Conservation (phyloP, 2,113 vertebrate genomes). For the Dinomys branickii region DNA sequence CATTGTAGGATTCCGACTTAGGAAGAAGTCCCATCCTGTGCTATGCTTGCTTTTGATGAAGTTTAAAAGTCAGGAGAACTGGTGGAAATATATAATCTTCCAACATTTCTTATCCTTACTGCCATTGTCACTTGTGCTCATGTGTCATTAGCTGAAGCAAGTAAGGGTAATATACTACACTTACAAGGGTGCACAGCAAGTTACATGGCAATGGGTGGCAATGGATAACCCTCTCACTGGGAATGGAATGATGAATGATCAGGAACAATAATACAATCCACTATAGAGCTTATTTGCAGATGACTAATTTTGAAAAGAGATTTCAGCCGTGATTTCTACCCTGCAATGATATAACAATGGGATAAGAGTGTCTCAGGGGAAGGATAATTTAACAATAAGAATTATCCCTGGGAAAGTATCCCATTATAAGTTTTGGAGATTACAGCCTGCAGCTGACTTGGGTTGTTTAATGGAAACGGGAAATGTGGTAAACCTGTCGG, state of each 20-base stretch:
- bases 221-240: not conserved
- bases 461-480: conserved; percentile 5
- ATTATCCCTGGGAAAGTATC: not conserved
- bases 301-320: not conserved
- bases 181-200: not conserved
- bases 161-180: not conserved
- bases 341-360: not conserved
- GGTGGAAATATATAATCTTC: not conserved
- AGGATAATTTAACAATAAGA: conserved; percentile 3
- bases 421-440: not conserved
- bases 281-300: conserved; percentile 2
- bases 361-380: not conserved
- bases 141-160: not conserved
- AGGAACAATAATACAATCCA: not conserved
- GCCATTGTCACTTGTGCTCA: not conserved
- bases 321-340: conserved; percentile 23
- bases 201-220: not conserved
- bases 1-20: not conserved
- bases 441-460: not conserved
- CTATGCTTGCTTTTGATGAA: not conserved
- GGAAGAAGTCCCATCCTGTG: not conserved
- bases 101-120: not conserved
- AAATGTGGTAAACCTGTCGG: not conserved
- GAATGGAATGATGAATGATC: not conserved
- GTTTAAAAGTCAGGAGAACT: not conserved